Evolutionary conservation across 2,797 vertebrate genomes (phyloP).

Genomic region (Enteromius afrohamiltoni): DNA sequence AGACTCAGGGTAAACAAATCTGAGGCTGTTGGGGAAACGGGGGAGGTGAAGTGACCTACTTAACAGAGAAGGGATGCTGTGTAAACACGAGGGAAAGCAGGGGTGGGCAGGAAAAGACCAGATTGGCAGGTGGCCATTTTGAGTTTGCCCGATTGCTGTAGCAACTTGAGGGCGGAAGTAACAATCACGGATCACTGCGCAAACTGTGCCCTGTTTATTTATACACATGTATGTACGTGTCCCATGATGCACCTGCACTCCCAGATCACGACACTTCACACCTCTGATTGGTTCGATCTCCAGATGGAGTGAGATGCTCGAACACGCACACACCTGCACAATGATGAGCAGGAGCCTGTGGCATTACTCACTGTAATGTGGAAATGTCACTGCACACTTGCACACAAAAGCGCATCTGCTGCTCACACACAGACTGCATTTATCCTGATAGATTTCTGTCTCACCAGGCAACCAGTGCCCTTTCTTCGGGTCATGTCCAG

Average conservation of each 20-base stretch:
- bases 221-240: slow-evolving; percentile 21
- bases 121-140: slow-evolving; percentile 61
- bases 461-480: slow-evolving; percentile 31
- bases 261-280: slow-evolving; percentile 39
- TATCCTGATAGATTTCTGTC: slow-evolving; percentile 48
- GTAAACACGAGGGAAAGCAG: slow-evolving; percentile 46
- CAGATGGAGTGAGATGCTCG: slow-evolving; percentile 44
- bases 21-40: slow-evolving; percentile 40
- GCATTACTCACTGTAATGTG: slow-evolving; percentile 55
- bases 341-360: slow-evolving; percentile 38
- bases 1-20: slow-evolving; percentile 44
- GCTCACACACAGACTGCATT: slow-evolving; percentile 26
- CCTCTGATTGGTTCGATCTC: slow-evolving; percentile 50
- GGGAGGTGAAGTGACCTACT: slow-evolving; percentile 61
- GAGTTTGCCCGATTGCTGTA: slow-evolving; percentile 53
- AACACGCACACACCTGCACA: slow-evolving; percentile 14
- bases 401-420: slow-evolving; percentile 20
- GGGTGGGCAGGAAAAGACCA: slow-evolving; percentile 25
- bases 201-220: slow-evolving; percentile 27
- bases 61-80: slow-evolving; percentile 48
- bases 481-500: slow-evolving; percentile 13
- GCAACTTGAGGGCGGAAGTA: slow-evolving; percentile 41
- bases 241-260: slow-evolving; percentile 28
- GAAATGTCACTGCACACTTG: slow-evolving; percentile 56
- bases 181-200: slow-evolving; percentile 20